Evolutionary conservation across 2,797 vertebrate genomes (phyloP).

Genomic region (Miichthys miiuy): DNA sequence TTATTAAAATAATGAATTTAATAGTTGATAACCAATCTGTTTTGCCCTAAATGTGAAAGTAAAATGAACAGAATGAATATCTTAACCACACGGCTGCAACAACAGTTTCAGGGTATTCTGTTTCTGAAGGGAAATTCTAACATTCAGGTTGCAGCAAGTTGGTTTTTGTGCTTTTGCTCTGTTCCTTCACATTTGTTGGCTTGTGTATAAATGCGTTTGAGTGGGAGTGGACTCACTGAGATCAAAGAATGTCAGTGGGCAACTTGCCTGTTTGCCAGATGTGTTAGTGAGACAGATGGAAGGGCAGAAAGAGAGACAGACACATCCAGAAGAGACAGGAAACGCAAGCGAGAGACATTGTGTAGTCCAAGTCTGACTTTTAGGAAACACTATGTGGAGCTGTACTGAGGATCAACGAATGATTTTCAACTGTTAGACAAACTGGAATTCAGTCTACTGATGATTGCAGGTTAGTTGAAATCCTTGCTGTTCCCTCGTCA

Average conservation of each 20-base stretch:
- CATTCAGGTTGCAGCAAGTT: background rate
- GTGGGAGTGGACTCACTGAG: background rate
- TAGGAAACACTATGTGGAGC: background rate
- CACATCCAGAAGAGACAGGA: background rate
- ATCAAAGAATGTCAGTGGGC: background rate
- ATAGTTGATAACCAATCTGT: background rate
- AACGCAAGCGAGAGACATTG: background rate
- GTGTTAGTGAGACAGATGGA: background rate
- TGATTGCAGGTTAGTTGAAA: background rate
- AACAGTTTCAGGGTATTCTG: background rate
- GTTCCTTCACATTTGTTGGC: background rate
- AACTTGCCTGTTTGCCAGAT: background rate
- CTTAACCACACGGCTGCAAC: background rate
- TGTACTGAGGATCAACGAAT: background rate
- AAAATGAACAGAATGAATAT: background rate
- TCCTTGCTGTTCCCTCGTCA: background rate
- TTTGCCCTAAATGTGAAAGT: background rate
- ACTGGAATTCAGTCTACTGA: background rate
- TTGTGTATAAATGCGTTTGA: background rate
- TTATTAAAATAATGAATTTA: too few relatives aligned
- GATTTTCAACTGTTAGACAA: background rate
- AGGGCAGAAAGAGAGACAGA: background rate
- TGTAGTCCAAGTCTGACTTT: background rate
- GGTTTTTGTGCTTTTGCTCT: background rate
- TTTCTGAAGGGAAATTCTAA: background rate